Percentiles rank a stretch among this genome's conserved stretches.
Conservation (phyloP, 1,140 invertebrate species). For the Trypoxylus dichotomus region DNA sequence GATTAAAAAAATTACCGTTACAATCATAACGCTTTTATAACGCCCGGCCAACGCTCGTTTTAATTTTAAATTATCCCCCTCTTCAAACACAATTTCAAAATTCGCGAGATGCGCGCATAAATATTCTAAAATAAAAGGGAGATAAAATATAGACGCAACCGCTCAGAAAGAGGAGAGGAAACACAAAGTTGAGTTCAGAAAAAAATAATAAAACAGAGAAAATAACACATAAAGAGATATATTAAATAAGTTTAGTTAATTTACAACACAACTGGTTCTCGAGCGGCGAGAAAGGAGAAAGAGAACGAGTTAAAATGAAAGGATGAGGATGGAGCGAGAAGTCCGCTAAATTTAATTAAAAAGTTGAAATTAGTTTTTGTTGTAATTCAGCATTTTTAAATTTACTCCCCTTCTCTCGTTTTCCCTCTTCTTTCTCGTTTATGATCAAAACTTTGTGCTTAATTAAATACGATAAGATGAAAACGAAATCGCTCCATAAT, state of each 20-base stretch:
- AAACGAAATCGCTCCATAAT: constrained; percentile 19
- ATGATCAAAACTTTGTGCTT: constrained; percentile 29
- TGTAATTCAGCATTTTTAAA: constrained; percentile 53
- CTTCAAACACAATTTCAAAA: background rate
- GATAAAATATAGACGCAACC: background rate
- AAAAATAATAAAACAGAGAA: constrained; percentile 7
- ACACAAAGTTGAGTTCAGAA: background rate
- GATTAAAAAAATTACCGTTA: constrained; percentile 21
- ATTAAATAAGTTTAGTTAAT: constrained; percentile 50
- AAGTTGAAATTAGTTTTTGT: constrained; percentile 55
- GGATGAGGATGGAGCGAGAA: background rate
- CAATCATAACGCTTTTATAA: constrained; percentile 18
- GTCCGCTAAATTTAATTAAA: constrained; percentile 51
- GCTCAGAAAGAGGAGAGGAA: background rate
- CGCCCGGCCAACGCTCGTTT: constrained; percentile 11
- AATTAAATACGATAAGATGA: constrained; percentile 33
- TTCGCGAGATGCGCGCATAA: background rate
- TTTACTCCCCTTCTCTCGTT: constrained; percentile 44
- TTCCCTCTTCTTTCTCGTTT: constrained; percentile 29
- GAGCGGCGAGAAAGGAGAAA: background rate
- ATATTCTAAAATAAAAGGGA: constrained; percentile 1
- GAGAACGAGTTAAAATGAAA: background rate
- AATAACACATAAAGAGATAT: constrained; percentile 38
- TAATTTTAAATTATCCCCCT: constrained; percentile 19
- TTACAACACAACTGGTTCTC: constrained; percentile 47